Conservation (phyloP, 2,113 vertebrate genomes). For the Furnarius figulus region DNA sequence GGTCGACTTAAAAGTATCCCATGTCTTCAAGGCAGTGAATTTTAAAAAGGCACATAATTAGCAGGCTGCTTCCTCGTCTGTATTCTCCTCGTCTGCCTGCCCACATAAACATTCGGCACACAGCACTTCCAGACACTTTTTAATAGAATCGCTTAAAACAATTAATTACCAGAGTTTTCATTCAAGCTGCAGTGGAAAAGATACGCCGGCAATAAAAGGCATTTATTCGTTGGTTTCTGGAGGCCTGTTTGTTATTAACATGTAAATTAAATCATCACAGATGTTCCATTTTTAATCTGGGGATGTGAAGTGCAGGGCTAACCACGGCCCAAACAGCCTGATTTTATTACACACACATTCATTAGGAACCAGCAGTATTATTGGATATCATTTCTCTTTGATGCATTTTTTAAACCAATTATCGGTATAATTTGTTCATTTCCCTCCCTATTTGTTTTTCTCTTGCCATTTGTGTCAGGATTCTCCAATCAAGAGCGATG, state of each 20-base stretch:
- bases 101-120: constrained; percentile 85
- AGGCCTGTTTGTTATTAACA: constrained; percentile 99
- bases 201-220: constrained; percentile 97
- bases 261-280: constrained; percentile 99
- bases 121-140: constrained; percentile 93
- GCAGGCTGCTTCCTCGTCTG: constrained; percentile 62
- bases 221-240: constrained; percentile 97
- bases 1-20: constrained; percentile 13
- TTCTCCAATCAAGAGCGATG: constrained; percentile 18
- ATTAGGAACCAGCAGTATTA: constrained; percentile 81
- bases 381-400: constrained; percentile 76
- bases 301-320: constrained; percentile 87
- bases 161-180: constrained; percentile 98
- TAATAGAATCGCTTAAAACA: constrained; percentile 99
- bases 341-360: constrained; percentile 92
- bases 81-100: constrained; percentile 69
- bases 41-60: constrained; percentile 71
- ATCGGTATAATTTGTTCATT: constrained; percentile 77
- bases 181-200: constrained; percentile 91
- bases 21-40: constrained; percentile 58
- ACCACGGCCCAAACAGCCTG: constrained; percentile 85
- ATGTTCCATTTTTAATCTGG: constrained; percentile 99
- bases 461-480: constrained; percentile 49
- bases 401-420: constrained; percentile 74
- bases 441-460: constrained; percentile 70